phyloP scores from a whole-genome alignment of 2,888 invertebrate genomes.

The Cistogaster globosa region DNA sequence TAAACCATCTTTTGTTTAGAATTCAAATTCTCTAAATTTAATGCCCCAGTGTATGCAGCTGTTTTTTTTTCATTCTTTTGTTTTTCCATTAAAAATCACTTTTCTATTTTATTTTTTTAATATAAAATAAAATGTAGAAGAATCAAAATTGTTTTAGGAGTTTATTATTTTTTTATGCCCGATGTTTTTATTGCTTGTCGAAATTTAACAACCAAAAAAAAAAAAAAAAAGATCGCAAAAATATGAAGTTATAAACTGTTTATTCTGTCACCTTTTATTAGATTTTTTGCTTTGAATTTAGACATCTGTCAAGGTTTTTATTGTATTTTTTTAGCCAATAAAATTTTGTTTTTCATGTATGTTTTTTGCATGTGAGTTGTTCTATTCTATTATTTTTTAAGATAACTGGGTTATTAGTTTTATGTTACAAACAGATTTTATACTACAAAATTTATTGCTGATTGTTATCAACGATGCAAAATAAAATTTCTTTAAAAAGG shows the following conservation, averaged over 20 bases:
- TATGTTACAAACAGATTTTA: conserved; percentile 56
- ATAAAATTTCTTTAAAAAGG: too few species aligned
- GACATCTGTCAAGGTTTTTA: conserved; percentile 58
- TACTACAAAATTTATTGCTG: not conserved
- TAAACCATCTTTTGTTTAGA: conserved; percentile 25
- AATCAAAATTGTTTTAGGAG: conserved; percentile 52
- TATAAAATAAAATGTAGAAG: not conserved
- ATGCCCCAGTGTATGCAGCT: not conserved
- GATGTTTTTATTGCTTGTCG: conserved; percentile 8
- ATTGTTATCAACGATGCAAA: not conserved
- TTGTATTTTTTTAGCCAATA: conserved; percentile 59
- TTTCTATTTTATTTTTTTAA: not conserved
- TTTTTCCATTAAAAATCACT: not conserved
- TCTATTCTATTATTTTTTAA: conserved; percentile 14
- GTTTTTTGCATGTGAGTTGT: conserved; percentile 2
- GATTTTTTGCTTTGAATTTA: conserved; percentile 51
- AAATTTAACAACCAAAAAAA: not conserved
- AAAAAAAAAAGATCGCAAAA: conserved; percentile 25
- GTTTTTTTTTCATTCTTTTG: conserved; percentile 10
- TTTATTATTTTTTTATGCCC: conserved; percentile 29
- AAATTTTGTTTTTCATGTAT: conserved; percentile 35
- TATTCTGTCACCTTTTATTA: conserved; percentile 48
- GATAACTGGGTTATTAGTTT: conserved; percentile 67
- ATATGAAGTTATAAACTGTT: conserved; percentile 48
- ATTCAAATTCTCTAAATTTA: conserved; percentile 16